phyloP scores from a whole-genome alignment of 2,113 vertebrate species.

The Hemibagrus wyckioides region DNA sequence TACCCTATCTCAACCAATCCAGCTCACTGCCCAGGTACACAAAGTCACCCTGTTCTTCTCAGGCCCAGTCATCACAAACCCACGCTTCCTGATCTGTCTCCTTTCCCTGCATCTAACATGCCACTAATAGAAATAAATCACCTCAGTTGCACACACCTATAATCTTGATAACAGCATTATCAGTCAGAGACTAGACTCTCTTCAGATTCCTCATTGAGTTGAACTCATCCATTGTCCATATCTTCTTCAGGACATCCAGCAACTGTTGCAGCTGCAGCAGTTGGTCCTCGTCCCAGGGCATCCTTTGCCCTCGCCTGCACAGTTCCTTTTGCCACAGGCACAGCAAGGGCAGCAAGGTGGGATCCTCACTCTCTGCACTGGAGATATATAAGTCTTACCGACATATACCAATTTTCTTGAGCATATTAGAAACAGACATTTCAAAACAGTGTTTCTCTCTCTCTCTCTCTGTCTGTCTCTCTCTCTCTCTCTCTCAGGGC shows the following conservation, averaged over 20 bases:
- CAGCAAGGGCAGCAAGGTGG: conserved; percentile 91
- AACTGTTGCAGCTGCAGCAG: conserved; percentile 90
- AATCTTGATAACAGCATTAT: not conserved
- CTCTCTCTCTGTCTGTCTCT: not conserved
- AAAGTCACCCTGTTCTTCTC: conserved; percentile 27
- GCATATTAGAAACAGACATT: not conserved
- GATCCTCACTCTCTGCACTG: not conserved
- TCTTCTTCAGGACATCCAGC: conserved; percentile 83
- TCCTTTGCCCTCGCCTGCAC: conserved; percentile 81
- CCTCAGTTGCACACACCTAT: not conserved
- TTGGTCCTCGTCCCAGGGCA: conserved; percentile 87
- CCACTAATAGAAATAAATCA: not conserved
- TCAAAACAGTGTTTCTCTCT: not conserved
- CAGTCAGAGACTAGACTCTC: not conserved
- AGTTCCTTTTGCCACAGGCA: conserved; percentile 88
- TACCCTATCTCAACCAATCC: conserved; percentile 89
- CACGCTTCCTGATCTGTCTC: not conserved
- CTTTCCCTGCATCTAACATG: not conserved
- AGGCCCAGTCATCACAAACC: not conserved
- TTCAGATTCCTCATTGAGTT: not conserved
- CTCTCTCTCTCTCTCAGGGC: conserved; percentile 70
- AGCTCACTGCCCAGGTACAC: conserved; percentile 92
- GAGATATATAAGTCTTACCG: not conserved
- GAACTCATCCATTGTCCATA: not conserved
- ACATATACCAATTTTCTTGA: not conserved